phyloP scores from a whole-genome alignment of 2,113 vertebrate genomes.

The Chloebia gouldiae region DNA sequence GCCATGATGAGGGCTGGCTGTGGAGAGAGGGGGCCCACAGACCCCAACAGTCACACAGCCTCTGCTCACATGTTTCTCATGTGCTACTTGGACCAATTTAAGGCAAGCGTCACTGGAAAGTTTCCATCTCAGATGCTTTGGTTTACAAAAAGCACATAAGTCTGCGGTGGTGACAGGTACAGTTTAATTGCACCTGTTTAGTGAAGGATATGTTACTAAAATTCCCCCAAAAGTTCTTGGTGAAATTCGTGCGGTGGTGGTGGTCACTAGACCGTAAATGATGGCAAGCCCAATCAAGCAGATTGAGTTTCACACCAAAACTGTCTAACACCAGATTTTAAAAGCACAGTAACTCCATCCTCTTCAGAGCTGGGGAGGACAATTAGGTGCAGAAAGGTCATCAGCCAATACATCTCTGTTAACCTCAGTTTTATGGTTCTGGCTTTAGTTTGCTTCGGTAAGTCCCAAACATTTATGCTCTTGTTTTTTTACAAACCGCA shows the following conservation, averaged over 20 bases:
- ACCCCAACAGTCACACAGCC: background rate
- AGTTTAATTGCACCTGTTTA: conserved; percentile 20
- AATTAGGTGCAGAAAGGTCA: background rate
- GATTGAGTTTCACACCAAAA: conserved; percentile 43
- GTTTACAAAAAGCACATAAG: background rate
- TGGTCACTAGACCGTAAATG: background rate
- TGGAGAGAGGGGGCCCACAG: background rate
- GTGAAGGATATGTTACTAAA: conserved; percentile 19
- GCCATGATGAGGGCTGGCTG: background rate
- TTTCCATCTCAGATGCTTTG: background rate
- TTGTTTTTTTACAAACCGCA: conserved; percentile 23
- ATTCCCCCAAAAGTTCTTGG: conserved; percentile 75
- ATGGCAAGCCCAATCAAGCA: background rate
- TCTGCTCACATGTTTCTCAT: rapidly evolving
- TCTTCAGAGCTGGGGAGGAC: background rate
- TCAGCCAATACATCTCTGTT: background rate
- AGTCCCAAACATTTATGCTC: conserved; percentile 68
- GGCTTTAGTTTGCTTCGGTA: conserved; percentile 42
- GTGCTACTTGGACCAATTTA: rapidly evolving
- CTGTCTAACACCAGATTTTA: background rate
- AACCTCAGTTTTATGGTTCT: background rate
- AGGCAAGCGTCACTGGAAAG: rapidly evolving
- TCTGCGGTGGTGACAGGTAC: background rate
- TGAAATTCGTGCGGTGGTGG: background rate
- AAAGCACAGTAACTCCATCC: background rate